phyloP scores from a whole-genome alignment of 1,140 invertebrate species.

The Camponotus vicinus region DNA sequence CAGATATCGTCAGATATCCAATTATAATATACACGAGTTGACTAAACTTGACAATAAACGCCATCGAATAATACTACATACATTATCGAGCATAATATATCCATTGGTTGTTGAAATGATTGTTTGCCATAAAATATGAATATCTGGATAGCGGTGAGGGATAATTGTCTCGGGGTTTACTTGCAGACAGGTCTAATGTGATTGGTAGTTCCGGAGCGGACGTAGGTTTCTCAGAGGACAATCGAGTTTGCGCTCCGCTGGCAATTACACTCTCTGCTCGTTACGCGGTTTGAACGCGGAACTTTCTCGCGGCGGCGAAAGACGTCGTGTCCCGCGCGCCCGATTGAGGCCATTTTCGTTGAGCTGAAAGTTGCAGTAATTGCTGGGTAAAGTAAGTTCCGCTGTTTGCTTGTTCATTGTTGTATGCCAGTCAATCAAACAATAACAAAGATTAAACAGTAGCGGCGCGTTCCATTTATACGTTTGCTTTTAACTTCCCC shows the following conservation, averaged over 20 bases:
- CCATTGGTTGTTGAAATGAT: constrained; percentile 29
- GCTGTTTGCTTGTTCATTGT: constrained; percentile 5
- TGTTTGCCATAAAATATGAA: constrained; percentile 45
- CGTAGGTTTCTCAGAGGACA: constrained; percentile 42
- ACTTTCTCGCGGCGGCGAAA: constrained; percentile 57
- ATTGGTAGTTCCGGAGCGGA: constrained; percentile 66
- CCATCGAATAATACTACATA: constrained; percentile 15
- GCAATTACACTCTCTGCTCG: constrained; percentile 48
- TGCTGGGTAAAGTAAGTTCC: constrained; percentile 34
- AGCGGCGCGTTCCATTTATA: neutral
- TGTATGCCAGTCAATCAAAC: constrained; percentile 32
- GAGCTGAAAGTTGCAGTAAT: constrained; percentile 45
- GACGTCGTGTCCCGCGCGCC: constrained; percentile 30
- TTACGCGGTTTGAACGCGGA: constrained; percentile 58
- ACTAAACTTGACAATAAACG: constrained; percentile 19
- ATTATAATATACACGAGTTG: neutral
- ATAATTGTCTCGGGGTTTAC: constrained; percentile 71
- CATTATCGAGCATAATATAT: constrained; percentile 5
- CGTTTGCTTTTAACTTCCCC: constrained; percentile 9
- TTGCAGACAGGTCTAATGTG: constrained; percentile 68
- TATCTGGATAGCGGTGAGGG: constrained; percentile 26
- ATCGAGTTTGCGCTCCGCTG: constrained; percentile 50
- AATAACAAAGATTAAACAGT: constrained; percentile 52
- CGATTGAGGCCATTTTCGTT: constrained; percentile 51
- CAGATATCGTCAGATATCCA: neutral